Base-by-base conservation (phyloP, 1,140 invertebrate genomes). In the Drepana arcuata region DNA sequence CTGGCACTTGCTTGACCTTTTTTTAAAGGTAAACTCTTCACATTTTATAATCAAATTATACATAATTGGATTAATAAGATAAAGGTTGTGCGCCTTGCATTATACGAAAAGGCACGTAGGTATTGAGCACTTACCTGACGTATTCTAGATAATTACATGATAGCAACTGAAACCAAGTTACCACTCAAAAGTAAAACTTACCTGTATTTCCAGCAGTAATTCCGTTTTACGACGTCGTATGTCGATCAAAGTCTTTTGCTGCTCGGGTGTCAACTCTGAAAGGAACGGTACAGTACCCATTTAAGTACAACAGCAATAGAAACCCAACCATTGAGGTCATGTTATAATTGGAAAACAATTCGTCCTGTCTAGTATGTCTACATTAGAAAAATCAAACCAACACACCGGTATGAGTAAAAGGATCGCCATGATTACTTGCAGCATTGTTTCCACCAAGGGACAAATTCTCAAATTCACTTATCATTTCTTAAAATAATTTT, bases 151-250 rank as follows among this genome's bases (percentile, higher is more conserved):
- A n/a, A n/a, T n/a, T n/a, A n/a, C n/a, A n/a, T n/a, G n/a, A n/a
- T n/a, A n/a, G n/a, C n/a, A n/a, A n/a, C n/a, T n/a, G n/a, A n/a
- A n/a, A n/a, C n/a, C n/a, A n/a, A n/a, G n/a, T n/a, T n/a, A n/a
- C n/a, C n/a, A n/a, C n/a, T n/a, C n/a, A n/a, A n/a, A n/a, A n/a
- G n/a, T n/a, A n/a, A n/a, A n/a, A 54, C 87, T 88, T 81, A 96
- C 95, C 91, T 96, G 93, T 64, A 97, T 98, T 88, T 97, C 95
- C 36, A 94, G 85, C 39, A 97, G 83, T 41, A 98, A 84, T 83
- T 97, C 94, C 42, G 92, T 91, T 84, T 97, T 97, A 61, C 94
- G 89, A 60, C 93, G 87, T 51, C 95, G 87, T 59, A 98, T 95
- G 67, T 95, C 93, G 49, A 93, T 91, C 37, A 98, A 85, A 51